A percentile compares a stretch with the other conserved stretches of the same genome.
phyloP scores from a whole-genome alignment of 2,797 vertebrate species.

The Sebastes wilsoni region DNA sequence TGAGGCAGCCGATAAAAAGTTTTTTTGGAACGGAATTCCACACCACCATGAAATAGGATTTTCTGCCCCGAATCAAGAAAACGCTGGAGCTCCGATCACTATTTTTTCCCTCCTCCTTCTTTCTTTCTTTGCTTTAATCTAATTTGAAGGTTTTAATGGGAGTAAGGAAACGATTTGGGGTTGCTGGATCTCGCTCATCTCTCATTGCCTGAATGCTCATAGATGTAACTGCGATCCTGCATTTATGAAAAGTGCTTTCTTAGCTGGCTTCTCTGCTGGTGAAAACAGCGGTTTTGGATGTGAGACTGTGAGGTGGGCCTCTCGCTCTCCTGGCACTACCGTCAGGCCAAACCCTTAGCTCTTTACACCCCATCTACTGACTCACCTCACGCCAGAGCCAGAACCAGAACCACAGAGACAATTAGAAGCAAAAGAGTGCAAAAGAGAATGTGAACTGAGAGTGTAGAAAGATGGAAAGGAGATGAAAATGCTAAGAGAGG shows the following conservation, averaged over 20 bases:
- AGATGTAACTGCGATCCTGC: slow-evolving; percentile 40
- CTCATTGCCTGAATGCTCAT: slow-evolving; percentile 13
- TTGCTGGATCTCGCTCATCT: slow-evolving; percentile 45
- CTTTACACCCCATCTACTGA: slow-evolving; percentile 47
- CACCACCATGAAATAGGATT: slow-evolving; percentile 82
- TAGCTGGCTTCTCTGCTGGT: slow-evolving; percentile 8
- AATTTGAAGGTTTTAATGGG: slow-evolving; percentile 74
- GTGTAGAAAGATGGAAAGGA: slow-evolving; percentile 10
- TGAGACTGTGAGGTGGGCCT: slow-evolving; percentile 26
- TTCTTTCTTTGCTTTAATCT: slow-evolving; percentile 61
- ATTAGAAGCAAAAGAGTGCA: slow-evolving; percentile 17
- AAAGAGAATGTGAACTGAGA: slow-evolving; percentile 6
- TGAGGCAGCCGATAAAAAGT: slow-evolving; percentile 63
- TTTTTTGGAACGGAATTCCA: slow-evolving; percentile 60
- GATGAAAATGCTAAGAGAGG: neutral
- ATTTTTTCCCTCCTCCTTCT: neutral
- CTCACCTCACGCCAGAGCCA: slow-evolving; percentile 41
- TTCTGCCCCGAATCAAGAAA: slow-evolving; percentile 74
- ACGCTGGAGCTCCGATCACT: slow-evolving; percentile 26
- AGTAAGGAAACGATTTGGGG: slow-evolving; percentile 70
- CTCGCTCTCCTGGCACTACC: slow-evolving; percentile 26
- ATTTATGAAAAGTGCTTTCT: slow-evolving; percentile 52
- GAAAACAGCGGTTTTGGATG: slow-evolving; percentile 35
- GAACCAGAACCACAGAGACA: slow-evolving; percentile 55
- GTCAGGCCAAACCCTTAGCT: neutral